A percentile compares a stretch with the other conserved stretches of the same genome.
These are phyloP conservation scores for Anoplolepis gracilipes DNA, from an alignment of 1,140 invertebrate genomes.

Conservation along the genomic window DNA sequence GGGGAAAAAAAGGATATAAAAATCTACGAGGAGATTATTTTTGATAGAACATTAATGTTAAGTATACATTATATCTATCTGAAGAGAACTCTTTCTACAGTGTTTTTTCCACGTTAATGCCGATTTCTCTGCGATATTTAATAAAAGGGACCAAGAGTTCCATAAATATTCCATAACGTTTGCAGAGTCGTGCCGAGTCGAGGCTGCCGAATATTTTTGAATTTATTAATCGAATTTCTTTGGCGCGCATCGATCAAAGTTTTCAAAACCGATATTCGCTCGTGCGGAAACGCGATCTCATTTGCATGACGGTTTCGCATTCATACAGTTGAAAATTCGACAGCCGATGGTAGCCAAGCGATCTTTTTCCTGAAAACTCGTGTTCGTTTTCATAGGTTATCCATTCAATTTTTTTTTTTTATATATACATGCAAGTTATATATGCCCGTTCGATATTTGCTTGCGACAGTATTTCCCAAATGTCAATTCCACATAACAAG, in stretches of 20 bases:
- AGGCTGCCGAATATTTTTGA: neutral
- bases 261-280: neutral
- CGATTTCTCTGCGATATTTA: neutral
- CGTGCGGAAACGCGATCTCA: neutral
- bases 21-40: neutral
- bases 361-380: neutral
- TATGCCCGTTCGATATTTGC: neutral
- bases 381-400: neutral
- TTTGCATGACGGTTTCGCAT: neutral
- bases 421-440: neutral
- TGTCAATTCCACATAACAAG: neutral
- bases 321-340: neutral
- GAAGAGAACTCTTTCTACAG: neutral
- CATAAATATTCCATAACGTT: neutral
- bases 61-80: neutral
- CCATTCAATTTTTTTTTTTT: neutral
- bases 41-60: constrained; percentile 14
- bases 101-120: constrained; percentile 12
- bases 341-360: neutral
- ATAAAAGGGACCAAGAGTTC: neutral
- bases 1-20: neutral
- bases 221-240: neutral
- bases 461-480: neutral
- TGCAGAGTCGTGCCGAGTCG: neutral
- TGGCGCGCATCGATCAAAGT: neutral